These are phyloP conservation scores for Pomatorhinus ruficollis DNA, from an alignment of 2,113 vertebrate genomes.

Conservation along the genomic window DNA sequence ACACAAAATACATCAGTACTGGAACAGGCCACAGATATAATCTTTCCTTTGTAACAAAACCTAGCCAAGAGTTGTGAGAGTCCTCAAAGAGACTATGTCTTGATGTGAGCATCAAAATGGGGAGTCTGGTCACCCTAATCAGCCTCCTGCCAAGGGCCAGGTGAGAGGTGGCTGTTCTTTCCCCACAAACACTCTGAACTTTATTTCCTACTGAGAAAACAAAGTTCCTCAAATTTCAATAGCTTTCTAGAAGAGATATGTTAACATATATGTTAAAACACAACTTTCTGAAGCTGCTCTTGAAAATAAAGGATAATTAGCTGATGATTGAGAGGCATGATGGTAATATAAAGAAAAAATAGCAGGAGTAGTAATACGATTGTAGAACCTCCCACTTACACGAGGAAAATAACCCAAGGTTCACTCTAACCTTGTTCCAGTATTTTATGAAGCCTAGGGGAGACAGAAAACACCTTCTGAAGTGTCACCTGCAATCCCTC, in stretches of 20 bases:
- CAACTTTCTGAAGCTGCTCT: not conserved
- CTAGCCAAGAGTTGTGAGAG: not conserved
- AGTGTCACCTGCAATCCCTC: conserved; percentile 24
- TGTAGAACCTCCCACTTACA: not conserved
- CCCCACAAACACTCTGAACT: not conserved
- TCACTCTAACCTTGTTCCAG: conserved; percentile 43
- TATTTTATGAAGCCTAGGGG: conserved; percentile 20
- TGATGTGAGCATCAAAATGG: not conserved
- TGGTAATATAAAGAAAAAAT: not conserved
- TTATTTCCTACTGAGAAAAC: not conserved
- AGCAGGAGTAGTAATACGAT: not conserved
- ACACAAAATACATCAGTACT: not conserved
- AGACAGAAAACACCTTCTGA: conserved; percentile 39
- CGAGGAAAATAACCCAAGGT: not conserved
- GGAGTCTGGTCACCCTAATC: not conserved
- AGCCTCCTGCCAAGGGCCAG: not conserved
- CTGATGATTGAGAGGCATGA: not conserved
- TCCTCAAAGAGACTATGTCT: not conserved
- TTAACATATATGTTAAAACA: not conserved
- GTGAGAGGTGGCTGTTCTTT: not conserved
- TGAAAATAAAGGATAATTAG: not conserved
- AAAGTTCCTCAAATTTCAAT: not conserved
- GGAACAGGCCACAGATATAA: not conserved
- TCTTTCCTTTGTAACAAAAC: not conserved
- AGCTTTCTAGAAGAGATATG: not conserved